Conservation (phyloP, 23 tunicate species). For the Phallusia fumigata region DNA sequence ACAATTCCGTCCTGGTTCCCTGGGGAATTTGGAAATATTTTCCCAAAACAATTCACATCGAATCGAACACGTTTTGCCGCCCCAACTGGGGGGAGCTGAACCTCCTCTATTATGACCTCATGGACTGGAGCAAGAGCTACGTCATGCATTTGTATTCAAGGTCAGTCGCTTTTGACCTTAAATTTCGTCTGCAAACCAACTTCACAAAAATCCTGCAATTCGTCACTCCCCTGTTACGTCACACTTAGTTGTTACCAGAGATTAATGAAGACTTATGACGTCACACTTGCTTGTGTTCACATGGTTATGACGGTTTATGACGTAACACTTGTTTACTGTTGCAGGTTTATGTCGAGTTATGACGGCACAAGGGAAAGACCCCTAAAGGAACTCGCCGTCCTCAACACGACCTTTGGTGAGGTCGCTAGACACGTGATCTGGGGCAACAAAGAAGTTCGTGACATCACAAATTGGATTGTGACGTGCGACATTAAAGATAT, state of each 20-base stretch:
- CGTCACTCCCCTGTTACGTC: too few species aligned
- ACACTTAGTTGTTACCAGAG: too few species aligned
- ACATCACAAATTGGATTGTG: constrained; percentile 45
- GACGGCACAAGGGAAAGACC: constrained; percentile 51
- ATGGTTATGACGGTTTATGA: background rate
- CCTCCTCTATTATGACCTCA: constrained; percentile 41
- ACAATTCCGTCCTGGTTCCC: constrained; percentile 76
- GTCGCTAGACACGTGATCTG: constrained; percentile 47
- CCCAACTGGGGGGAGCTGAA: constrained; percentile 73
- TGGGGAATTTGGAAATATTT: constrained; percentile 61
- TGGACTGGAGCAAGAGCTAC: constrained; percentile 61
- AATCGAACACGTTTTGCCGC: constrained; percentile 44
- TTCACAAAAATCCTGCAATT: too few species aligned
- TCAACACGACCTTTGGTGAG: constrained; percentile 67
- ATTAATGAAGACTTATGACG: too few species aligned
- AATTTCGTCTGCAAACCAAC: too few species aligned
- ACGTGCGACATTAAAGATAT: constrained; percentile 18
- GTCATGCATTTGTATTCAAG: constrained; percentile 66
- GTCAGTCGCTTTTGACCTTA: background rate
- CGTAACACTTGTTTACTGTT: background rate
- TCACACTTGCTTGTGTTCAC: background rate
- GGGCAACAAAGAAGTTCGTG: constrained; percentile 40
- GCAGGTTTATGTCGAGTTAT: constrained; percentile 30
- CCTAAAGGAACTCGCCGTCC: constrained; percentile 55
- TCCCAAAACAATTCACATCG: constrained; percentile 60